A percentile compares a stretch with the other conserved stretches of the same genome.
These are phyloP conservation scores for Amphiprion ocellaris DNA, from an alignment of 2,113 vertebrate species.

Conservation along the genomic window DNA sequence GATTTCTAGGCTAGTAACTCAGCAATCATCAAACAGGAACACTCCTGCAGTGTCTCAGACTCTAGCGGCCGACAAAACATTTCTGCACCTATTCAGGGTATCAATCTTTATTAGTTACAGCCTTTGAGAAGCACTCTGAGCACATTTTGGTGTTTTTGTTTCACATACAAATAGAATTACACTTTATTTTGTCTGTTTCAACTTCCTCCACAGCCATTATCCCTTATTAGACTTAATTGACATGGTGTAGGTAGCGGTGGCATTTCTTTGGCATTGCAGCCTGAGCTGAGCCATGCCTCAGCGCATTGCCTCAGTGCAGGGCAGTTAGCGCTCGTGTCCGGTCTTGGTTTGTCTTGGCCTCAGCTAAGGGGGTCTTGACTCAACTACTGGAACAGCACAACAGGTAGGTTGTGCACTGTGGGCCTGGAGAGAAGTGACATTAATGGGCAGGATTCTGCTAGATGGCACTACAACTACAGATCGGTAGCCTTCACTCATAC, in stretches of 20 bases:
- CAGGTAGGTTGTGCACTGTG: slow-evolving; percentile 9
- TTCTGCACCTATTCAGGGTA: not conserved
- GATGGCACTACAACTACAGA: not conserved
- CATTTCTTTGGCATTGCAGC: slow-evolving; percentile 48
- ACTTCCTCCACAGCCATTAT: slow-evolving; percentile 40
- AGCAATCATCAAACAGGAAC: slow-evolving; percentile 13
- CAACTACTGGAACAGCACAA: slow-evolving; percentile 18
- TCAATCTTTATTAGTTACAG: slow-evolving; percentile 24
- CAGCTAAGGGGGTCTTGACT: slow-evolving; percentile 19
- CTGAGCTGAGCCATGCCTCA: slow-evolving; percentile 22
- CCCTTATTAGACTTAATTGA: slow-evolving; percentile 42
- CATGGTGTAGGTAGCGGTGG: slow-evolving; percentile 19
- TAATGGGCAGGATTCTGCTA: not conserved
- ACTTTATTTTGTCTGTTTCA: slow-evolving; percentile 37
- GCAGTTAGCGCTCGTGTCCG: slow-evolving; percentile 49
- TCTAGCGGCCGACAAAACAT: not conserved
- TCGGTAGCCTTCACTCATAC: not conserved
- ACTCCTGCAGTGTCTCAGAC: too few species aligned
- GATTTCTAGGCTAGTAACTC: not conserved
- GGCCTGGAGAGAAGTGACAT: not conserved
- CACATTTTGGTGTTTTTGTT: slow-evolving; percentile 17
- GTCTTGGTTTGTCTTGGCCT: slow-evolving; percentile 64
- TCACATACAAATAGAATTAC: slow-evolving; percentile 40
- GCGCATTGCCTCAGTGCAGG: slow-evolving; percentile 12
- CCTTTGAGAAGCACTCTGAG: slow-evolving; percentile 11